A percentile compares a stretch with the other conserved stretches of the same genome.
These are phyloP conservation scores for Dendronephthya gigantea DNA, from an alignment of 64 coral and sea anemone genomes.

Conservation along the genomic window DNA sequence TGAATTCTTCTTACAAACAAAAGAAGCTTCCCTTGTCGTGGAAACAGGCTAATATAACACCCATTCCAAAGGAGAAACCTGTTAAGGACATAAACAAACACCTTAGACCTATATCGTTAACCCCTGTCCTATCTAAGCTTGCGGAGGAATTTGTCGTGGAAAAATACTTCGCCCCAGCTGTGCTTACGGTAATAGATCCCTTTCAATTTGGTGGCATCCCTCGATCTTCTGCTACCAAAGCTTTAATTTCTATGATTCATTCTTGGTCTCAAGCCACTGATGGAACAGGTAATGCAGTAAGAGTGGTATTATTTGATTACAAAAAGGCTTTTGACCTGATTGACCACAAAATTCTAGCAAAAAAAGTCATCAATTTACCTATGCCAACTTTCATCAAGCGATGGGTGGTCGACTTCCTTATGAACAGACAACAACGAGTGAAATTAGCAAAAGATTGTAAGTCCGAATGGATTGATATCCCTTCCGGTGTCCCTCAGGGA, in stretches of 20 bases:
- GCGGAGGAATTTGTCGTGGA: too few species aligned
- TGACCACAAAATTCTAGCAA: not conserved
- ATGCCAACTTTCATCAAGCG: not conserved
- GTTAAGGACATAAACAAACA: too few species aligned
- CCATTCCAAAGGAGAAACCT: too few species aligned
- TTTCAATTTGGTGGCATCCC: too few species aligned
- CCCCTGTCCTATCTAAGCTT: too few species aligned
- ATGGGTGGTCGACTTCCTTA: not conserved
- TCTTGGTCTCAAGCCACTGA: not conserved
- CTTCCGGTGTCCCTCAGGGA: not conserved
- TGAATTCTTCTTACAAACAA: too few species aligned
- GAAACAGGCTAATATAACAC: too few species aligned
- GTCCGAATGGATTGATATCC: not conserved
- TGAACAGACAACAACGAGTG: not conserved
- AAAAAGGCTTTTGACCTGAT: not conserved
- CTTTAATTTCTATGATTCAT: not conserved
- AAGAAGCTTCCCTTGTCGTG: too few species aligned
- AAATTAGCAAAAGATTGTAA: not conserved
- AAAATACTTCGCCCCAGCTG: too few species aligned
- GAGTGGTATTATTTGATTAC: not conserved
- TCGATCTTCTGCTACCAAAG: too few species aligned
- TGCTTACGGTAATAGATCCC: too few species aligned
- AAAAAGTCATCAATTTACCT: not conserved
- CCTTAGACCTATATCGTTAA: too few species aligned
- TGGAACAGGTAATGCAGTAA: not conserved